A percentile compares a stretch with the other conserved stretches of the same genome.
phyloP scores from a whole-genome alignment of 2,797 vertebrate species.

The Tiaroga cobitis region DNA sequence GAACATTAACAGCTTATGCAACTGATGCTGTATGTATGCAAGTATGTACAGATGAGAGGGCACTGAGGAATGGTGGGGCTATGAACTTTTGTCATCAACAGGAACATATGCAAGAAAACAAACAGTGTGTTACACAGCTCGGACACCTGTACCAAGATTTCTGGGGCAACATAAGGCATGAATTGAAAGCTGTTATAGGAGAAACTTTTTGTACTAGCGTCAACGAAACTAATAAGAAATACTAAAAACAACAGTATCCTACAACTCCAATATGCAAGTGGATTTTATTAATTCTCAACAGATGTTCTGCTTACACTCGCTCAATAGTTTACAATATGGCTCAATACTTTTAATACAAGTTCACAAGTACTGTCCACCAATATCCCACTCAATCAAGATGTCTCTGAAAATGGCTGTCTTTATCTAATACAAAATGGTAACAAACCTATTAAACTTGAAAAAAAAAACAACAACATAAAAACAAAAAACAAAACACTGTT shows the following conservation, averaged over 20 bases:
- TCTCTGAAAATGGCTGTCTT: conserved; percentile 81
- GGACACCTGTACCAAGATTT: background rate
- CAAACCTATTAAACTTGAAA: conserved; percentile 36
- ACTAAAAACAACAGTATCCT: background rate
- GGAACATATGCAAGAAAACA: conserved; percentile 37
- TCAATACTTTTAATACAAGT: conserved; percentile 54
- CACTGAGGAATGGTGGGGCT: conserved; percentile 36
- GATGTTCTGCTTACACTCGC: conserved; percentile 54
- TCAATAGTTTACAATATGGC: conserved; percentile 68
- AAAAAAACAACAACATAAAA: background rate
- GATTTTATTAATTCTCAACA: background rate
- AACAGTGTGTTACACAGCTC: conserved; percentile 17
- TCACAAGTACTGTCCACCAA: conserved; percentile 65
- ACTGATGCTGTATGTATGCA: conserved; percentile 58
- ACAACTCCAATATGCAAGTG: conserved; percentile 21
- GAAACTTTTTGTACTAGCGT: conserved; percentile 16
- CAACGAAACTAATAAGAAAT: background rate
- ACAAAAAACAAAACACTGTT: conserved; percentile 7
- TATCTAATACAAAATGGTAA: conserved; percentile 61
- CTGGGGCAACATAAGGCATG: background rate
- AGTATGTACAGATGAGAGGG: conserved; percentile 45
- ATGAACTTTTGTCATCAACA: conserved; percentile 28
- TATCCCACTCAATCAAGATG: conserved; percentile 79
- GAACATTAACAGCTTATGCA: conserved; percentile 69
- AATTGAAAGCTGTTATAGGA: conserved; percentile 18